A percentile compares a stretch with the other conserved stretches of the same genome.
Conservation (phyloP, 1,140 invertebrate species). For the Maniola jurtina region DNA sequence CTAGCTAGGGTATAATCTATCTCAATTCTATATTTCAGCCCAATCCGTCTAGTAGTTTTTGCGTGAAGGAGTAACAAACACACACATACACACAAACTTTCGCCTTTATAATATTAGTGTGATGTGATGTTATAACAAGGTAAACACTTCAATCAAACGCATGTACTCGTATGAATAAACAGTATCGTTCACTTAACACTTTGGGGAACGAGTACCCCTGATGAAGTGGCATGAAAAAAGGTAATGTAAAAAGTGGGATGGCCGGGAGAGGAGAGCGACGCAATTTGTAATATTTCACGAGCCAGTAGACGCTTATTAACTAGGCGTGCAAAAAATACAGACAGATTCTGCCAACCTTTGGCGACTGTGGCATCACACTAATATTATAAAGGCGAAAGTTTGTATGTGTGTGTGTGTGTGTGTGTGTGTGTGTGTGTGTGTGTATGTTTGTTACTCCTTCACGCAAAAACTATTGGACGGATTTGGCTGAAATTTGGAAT, state of each 20-base stretch:
- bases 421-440: too few relatives aligned
- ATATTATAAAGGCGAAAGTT: too few relatives aligned
- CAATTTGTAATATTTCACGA: constrained; percentile 79
- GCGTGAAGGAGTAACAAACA: too few relatives aligned
- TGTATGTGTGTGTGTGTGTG: too few relatives aligned
- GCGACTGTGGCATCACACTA: constrained; percentile 13
- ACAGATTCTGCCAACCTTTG: constrained; percentile 50
- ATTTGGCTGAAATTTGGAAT: too few relatives aligned
- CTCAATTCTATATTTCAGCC: too few relatives aligned
- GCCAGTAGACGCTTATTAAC: constrained; percentile 75
- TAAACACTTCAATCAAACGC: constrained; percentile 36
- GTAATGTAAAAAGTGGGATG: constrained; percentile 57
- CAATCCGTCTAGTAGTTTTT: too few relatives aligned
- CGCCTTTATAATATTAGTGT: not conserved
- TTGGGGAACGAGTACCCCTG: constrained; percentile 50
- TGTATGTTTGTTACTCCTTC: too few relatives aligned
- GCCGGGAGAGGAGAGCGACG: constrained; percentile 49
- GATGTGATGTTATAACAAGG: not conserved
- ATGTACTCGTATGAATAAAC: constrained; percentile 24
- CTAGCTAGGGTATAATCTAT: too few relatives aligned
- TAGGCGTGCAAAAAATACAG: constrained; percentile 70
- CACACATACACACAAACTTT: too few relatives aligned
- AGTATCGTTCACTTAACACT: constrained; percentile 53
- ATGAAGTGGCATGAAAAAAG: constrained; percentile 59
- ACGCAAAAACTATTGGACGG: too few relatives aligned